These are phyloP conservation scores for Smittia aterrima DNA, from an alignment of 2,888 invertebrate genomes.

Conservation along the genomic window DNA sequence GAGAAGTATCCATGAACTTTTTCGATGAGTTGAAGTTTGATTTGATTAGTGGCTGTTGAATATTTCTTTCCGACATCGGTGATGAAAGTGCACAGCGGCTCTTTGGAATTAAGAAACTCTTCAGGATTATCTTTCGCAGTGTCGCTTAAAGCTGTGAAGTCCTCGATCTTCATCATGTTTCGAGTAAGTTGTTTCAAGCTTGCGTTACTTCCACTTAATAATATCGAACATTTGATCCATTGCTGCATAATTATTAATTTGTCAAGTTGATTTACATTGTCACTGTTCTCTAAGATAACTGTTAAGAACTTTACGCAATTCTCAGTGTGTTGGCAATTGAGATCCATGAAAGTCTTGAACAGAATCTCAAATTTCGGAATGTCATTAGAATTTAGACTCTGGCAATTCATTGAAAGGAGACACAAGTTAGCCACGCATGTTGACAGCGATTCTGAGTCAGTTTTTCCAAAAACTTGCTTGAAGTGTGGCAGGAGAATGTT, in stretches of 20 bases:
- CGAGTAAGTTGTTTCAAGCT: constrained; percentile 47
- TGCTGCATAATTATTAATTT: constrained; percentile 48
- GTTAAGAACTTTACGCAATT: constrained; percentile 47
- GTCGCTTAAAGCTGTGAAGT: constrained; percentile 47
- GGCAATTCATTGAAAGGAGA: constrained; percentile 43
- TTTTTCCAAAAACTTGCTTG: constrained; percentile 48
- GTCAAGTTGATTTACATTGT: constrained; percentile 45
- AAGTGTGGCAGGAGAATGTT: constrained; percentile 50
- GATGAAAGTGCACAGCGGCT: constrained; percentile 50
- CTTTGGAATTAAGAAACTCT: constrained; percentile 48
- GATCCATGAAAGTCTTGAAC: constrained; percentile 47
- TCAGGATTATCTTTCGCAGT: constrained; percentile 43
- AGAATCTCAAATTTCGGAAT: constrained; percentile 47
- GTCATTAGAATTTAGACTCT: constrained; percentile 42
- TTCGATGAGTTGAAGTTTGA: constrained; percentile 44
- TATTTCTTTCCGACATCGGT: constrained; percentile 46
- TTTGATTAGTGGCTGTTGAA: constrained; percentile 44
- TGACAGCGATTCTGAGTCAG: constrained; percentile 49
- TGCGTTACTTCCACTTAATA: constrained; percentile 43
- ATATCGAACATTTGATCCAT: constrained; percentile 51
- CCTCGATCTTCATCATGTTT: constrained; percentile 47
- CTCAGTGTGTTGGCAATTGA: constrained; percentile 46
- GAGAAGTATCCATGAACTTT: constrained; percentile 49
- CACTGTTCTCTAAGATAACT: constrained; percentile 46
- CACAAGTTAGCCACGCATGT: constrained; percentile 51